These are phyloP conservation scores for Sycophaga agraensis DNA, from an alignment of 1,140 invertebrate genomes.

Conservation along the genomic window DNA sequence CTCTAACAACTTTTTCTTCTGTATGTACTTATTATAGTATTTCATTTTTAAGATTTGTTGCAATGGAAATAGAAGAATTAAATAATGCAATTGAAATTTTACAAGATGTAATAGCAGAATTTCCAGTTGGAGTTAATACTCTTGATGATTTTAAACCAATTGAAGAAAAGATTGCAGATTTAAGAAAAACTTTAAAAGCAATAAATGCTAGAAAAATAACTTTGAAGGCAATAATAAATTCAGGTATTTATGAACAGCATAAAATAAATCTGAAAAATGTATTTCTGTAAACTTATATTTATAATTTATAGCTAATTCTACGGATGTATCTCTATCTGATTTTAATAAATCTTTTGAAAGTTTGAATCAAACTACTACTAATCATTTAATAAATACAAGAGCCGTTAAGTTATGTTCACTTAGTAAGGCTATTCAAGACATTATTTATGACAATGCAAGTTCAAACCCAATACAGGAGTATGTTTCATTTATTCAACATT, in stretches of 20 bases:
- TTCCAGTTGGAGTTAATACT: slow-evolving; percentile 39
- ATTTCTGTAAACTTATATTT: background rate
- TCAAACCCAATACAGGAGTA: slow-evolving; percentile 31
- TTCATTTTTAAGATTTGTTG: background rate
- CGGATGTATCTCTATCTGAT: background rate
- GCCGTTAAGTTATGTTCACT: slow-evolving; percentile 33
- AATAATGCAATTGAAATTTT: slow-evolving; percentile 16
- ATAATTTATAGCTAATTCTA: background rate
- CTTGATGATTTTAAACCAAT: slow-evolving; percentile 40
- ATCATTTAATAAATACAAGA: slow-evolving; percentile 31
- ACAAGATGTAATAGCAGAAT: slow-evolving; percentile 28
- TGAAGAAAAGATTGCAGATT: slow-evolving; percentile 38
- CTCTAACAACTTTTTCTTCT: too few species aligned
- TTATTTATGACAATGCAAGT: slow-evolving; percentile 30
- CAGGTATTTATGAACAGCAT: slow-evolving; percentile 30
- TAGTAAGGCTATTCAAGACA: slow-evolving; percentile 31
- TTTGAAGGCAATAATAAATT: slow-evolving; percentile 31
- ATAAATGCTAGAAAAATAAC: slow-evolving; percentile 36
- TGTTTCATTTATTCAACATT: slow-evolving; percentile 3
- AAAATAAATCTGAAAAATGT: background rate
- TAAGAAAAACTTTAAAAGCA: slow-evolving; percentile 29
- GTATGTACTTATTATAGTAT: too few species aligned
- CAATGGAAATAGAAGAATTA: slow-evolving; percentile 12
- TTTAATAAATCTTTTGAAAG: slow-evolving; percentile 5
- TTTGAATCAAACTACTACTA: slow-evolving; percentile 31